Conservation (phyloP, 2,888 invertebrate genomes). For the Oscheius sp. region DNA sequence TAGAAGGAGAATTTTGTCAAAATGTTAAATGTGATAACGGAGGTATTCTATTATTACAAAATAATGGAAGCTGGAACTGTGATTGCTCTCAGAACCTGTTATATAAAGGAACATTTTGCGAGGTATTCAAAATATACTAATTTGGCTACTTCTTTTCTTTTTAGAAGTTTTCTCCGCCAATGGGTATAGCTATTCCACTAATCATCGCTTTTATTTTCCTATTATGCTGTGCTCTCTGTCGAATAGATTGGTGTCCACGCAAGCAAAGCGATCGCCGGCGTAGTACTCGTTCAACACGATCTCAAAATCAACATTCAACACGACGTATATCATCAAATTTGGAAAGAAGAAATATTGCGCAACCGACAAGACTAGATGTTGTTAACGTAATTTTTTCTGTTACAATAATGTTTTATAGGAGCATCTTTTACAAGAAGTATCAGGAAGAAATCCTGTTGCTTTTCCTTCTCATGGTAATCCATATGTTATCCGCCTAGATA, state of each 20-base stretch:
- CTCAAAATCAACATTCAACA: background rate
- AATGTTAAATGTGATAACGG: slow-evolving; percentile 55
- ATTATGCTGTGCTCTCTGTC: slow-evolving; percentile 60
- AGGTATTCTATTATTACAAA: slow-evolving; percentile 39
- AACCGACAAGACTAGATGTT: background rate
- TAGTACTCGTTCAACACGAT: background rate
- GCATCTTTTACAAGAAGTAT: slow-evolving; percentile 29
- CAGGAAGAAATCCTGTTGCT: slow-evolving; percentile 28
- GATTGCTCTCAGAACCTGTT: slow-evolving; percentile 54
- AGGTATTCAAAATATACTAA: slow-evolving; percentile 27
- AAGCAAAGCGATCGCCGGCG: slow-evolving; percentile 10
- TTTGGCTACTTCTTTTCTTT: background rate
- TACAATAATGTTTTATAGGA: slow-evolving; percentile 8
- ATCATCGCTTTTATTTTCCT: slow-evolving; percentile 41
- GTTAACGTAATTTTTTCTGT: slow-evolving; percentile 20
- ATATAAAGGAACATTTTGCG: slow-evolving; percentile 42
- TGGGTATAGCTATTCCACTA: slow-evolving; percentile 14
- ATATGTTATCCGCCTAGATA: slow-evolving; percentile 54
- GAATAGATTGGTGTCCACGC: slow-evolving; percentile 61
- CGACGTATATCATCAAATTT: background rate
- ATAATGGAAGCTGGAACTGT: slow-evolving; percentile 47
- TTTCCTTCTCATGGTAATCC: slow-evolving; percentile 40
- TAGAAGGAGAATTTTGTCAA: slow-evolving; percentile 64
- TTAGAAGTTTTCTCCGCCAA: slow-evolving; percentile 29
- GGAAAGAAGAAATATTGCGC: background rate